phyloP scores from a whole-genome alignment of 2,888 invertebrate species.

The Psylliodes chrysocephalus region DNA sequence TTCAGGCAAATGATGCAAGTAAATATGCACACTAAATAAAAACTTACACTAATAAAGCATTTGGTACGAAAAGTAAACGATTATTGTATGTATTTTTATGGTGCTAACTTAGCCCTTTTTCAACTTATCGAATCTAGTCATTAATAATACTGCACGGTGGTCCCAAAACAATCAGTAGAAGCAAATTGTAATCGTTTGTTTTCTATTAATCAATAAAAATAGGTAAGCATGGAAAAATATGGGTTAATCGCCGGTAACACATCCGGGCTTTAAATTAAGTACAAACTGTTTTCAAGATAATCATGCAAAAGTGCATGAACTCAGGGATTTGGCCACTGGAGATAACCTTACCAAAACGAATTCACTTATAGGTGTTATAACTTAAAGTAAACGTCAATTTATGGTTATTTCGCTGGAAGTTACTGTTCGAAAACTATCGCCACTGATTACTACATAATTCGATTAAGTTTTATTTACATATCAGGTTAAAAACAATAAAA shows the following conservation, averaged over 20 bases:
- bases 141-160: slow-evolving; percentile 33
- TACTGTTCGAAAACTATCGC: neutral
- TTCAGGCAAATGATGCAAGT: neutral
- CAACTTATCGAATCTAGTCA: slow-evolving; percentile 21
- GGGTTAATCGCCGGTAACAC: slow-evolving; percentile 1
- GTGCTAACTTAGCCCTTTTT: slow-evolving; percentile 26
- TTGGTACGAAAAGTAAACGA: neutral
- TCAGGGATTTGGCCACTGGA: slow-evolving; percentile 29
- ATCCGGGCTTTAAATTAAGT: neutral
- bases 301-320: slow-evolving; percentile 12
- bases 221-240: slow-evolving; percentile 10
- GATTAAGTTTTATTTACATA: slow-evolving; percentile 5
- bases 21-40: neutral
- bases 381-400: slow-evolving; percentile 11
- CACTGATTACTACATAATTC: slow-evolving; percentile 1
- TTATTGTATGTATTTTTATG: neutral
- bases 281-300: slow-evolving; percentile 1
- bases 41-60: neutral
- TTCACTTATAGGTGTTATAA: neutral
- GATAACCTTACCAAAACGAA: slow-evolving; percentile 37
- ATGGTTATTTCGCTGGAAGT: neutral
- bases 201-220: slow-evolving; percentile 33
- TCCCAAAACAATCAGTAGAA: slow-evolving; percentile 40
- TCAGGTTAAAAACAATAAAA: slow-evolving; percentile 11
- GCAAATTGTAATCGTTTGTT: slow-evolving; percentile 21